Conservation (phyloP, 1,140 invertebrate species). For the Notospermus geniculatus region DNA sequence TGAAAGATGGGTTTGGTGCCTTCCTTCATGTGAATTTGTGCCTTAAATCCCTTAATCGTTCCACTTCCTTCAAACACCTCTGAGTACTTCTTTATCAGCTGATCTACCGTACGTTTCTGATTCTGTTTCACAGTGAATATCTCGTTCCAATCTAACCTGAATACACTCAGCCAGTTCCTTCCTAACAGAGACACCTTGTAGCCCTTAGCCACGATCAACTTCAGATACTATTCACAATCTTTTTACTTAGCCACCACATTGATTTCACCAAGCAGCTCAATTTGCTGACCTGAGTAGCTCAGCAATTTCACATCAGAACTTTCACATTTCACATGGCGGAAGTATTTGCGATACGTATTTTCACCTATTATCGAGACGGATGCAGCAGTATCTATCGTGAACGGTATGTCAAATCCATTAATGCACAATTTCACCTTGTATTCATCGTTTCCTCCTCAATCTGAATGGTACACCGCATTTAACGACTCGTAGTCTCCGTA, state of each 20-base stretch:
- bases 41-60: conserved; percentile 21
- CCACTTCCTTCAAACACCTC: conserved; percentile 1
- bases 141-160: conserved; percentile 9
- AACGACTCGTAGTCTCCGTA: too few species aligned
- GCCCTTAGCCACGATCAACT: too few species aligned
- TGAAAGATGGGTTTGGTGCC: conserved; percentile 18
- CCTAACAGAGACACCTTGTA: conserved; percentile 13
- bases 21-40: conserved; percentile 14
- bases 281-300: too few species aligned
- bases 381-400: conserved; percentile 4
- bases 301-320: too few species aligned
- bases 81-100: not conserved
- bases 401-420: not conserved
- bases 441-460: too few species aligned
- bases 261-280: too few species aligned
- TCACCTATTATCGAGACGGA: not conserved
- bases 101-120: not conserved
- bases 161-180: conserved; percentile 7
- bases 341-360: not conserved
- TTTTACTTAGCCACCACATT: too few species aligned
- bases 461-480: too few species aligned
- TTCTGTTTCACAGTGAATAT: not conserved
- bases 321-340: too few species aligned
- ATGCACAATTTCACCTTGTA: not conserved
- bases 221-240: too few species aligned